phyloP scores from a whole-genome alignment of 2,113 vertebrate species.

The Hyperopisus bebe region DNA sequence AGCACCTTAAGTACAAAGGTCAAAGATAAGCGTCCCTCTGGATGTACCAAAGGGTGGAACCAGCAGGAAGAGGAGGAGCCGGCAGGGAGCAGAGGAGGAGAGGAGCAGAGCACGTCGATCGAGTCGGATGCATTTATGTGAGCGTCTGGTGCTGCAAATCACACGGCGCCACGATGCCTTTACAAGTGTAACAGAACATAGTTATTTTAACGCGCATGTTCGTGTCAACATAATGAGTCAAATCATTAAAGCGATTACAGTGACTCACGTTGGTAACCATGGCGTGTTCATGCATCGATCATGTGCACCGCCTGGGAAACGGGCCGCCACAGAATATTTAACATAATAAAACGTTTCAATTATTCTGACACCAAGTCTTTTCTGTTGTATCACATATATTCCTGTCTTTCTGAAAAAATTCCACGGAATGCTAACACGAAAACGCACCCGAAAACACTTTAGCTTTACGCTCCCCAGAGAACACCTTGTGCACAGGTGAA shows the following conservation, averaged over 20 bases:
- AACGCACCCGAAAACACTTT: neutral
- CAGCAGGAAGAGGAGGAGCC: neutral
- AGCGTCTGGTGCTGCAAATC: neutral
- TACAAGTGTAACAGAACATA: neutral
- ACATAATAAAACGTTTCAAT: neutral
- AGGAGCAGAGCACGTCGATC: neutral
- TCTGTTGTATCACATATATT: neutral
- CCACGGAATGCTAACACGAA: neutral
- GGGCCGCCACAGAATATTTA: neutral
- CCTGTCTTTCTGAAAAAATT: neutral
- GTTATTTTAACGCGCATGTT: neutral
- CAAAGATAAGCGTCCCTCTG: neutral
- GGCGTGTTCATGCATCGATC: neutral
- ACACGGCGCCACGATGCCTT: neutral
- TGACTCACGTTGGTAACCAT: no score
- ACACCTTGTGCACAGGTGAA: neutral
- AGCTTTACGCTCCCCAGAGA: neutral
- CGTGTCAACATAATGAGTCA: constrained; percentile 6
- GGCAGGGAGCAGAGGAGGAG: no score
- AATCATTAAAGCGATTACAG: neutral
- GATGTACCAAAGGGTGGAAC: neutral
- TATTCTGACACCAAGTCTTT: neutral
- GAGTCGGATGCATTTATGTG: neutral
- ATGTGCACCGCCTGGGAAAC: no score
- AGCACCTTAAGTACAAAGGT: neutral